Conservation (phyloP, 2,797 vertebrate genomes). For the Microchirus variegatus region DNA sequence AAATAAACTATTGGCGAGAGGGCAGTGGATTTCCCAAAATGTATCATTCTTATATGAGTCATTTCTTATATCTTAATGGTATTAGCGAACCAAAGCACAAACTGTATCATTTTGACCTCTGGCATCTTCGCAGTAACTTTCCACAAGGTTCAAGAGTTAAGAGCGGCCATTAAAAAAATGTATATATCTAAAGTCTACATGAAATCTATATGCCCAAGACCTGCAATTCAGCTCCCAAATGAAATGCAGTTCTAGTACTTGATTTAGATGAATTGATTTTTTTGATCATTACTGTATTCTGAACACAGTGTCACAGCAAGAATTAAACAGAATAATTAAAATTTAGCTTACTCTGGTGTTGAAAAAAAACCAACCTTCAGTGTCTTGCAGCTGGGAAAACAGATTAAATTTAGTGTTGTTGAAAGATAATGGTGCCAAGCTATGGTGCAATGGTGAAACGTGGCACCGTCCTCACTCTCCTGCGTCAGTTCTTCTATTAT, state of each 20-base stretch:
- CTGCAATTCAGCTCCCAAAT: slow-evolving; percentile 53
- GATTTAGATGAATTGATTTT: slow-evolving; percentile 51
- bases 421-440: slow-evolving; percentile 35
- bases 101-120: too few relatives aligned
- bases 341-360: slow-evolving; percentile 21
- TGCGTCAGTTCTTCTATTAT: slow-evolving; percentile 13
- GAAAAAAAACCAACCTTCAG: slow-evolving; percentile 10
- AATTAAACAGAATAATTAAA: slow-evolving; percentile 35
- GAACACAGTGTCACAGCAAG: slow-evolving; percentile 32
- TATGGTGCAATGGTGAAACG: slow-evolving; percentile 24
- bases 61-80: too few relatives aligned
- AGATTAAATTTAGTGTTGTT: slow-evolving; percentile 24
- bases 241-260: slow-evolving; percentile 28
- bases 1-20: too few relatives aligned
- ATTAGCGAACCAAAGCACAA: too few relatives aligned
- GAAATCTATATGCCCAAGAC: slow-evolving; percentile 47
- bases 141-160: slow-evolving; percentile 23
- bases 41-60: too few relatives aligned
- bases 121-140: slow-evolving; percentile 6
- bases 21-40: too few relatives aligned
- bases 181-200: slow-evolving; percentile 41
- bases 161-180: neutral
- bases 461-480: slow-evolving; percentile 6
- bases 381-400: slow-evolving; percentile 44
- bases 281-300: slow-evolving; percentile 27